A percentile compares a stretch with the other conserved stretches of the same genome.
Evolutionary conservation across 1,140 invertebrate species (phyloP).

Genomic region (Tetraneura akinire): DNA sequence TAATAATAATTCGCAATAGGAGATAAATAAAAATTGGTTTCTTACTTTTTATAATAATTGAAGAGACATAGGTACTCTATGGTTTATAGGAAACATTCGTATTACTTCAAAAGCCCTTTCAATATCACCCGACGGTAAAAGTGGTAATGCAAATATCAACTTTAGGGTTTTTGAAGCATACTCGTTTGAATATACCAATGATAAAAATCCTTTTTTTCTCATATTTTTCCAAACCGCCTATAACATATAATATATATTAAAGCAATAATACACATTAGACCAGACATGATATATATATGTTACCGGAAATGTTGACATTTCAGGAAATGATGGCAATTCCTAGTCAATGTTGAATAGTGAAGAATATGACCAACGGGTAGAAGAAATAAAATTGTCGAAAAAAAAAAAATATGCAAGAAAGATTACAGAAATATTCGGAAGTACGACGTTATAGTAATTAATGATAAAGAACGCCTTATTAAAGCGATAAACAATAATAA

Average conservation of each 20-base stretch:
- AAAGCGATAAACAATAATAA: slow-evolving; percentile 8
- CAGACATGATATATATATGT: too few relatives aligned
- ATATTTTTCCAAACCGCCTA: neutral
- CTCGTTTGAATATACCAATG: neutral
- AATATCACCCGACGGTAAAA: neutral
- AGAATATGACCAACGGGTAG: neutral
- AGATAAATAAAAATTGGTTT: neutral
- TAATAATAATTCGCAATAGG: too few relatives aligned
- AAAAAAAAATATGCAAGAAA: slow-evolving; percentile 1
- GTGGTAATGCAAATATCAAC: neutral
- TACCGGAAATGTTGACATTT: too few relatives aligned
- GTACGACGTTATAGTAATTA: neutral
- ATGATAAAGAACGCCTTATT: neutral
- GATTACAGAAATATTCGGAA: neutral
- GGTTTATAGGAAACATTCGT: neutral
- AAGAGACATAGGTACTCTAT: neutral
- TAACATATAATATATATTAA: too few relatives aligned
- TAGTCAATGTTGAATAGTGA: slow-evolving; percentile 6
- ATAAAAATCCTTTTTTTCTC: neutral
- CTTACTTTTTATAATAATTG: slow-evolving; percentile 6
- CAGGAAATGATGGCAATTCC: too few relatives aligned
- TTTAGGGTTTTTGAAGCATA: neutral
- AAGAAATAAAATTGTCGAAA: neutral
- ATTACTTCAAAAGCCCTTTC: neutral
- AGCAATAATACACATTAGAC: too few relatives aligned